Base-by-base conservation (phyloP, 2,113 vertebrate genomes). In the Perca schrenkii region DNA sequence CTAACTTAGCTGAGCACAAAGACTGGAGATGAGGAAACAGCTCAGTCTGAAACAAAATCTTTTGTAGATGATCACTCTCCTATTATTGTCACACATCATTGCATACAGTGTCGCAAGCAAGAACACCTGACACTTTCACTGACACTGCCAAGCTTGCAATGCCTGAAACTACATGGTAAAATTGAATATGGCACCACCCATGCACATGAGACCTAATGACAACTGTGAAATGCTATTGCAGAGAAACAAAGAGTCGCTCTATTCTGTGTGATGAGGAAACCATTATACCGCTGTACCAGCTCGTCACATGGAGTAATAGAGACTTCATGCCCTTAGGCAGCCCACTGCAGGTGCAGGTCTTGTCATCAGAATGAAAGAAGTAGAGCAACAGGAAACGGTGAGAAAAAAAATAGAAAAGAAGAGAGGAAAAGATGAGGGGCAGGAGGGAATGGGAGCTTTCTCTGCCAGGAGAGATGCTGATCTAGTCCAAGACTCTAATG, bases 401-500 rank as follows among this genome's bases (percentile, higher is more conserved):
- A 68, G 53, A 43, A 56, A 73, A 28, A 72, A 72, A 73, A 78
- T 7, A 13, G 49, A 53, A 52, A 64, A 61, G 52, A 54, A 43
- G 43, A 54, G 17, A 25, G 43, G 28, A 12, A 43, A 66, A 72
- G 54, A 75, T 57, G 56, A 82, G 61, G 28, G 68, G 25, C 46
- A 57, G 68, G 36, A 66, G 52, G 58, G 63, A 69, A 69, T 17
- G 19, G 49, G 56, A 62, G 76, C 53, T 85, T 56, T 81, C 46
- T 80, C 58, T 67, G 40, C 62, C 60, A 77, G 22, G 25, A 58
- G 60, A 76, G 52, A 75, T 36, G 40, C 68, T 76, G 72, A 74
- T 70, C 89, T 28, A 19, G 76, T 74, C 47, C 34, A 19, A 64
- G 65, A 66, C 65, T 72, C 57, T 85, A 84, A 86, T 82, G 79